Conservation (phyloP, 2,888 invertebrate species). For the Cephus nigrinus region DNA sequence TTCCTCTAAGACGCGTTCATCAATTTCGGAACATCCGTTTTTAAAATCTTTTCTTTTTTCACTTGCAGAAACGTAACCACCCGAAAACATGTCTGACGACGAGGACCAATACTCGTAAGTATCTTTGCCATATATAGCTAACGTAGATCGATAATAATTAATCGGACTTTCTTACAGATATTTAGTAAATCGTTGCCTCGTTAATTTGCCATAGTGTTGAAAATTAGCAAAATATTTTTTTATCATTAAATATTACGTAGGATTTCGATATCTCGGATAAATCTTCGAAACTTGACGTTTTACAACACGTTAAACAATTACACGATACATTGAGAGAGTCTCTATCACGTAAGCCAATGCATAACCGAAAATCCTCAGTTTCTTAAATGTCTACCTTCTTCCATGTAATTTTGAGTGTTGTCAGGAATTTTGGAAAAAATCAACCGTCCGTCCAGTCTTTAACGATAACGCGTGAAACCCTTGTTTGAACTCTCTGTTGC, state of each 20-base stretch:
- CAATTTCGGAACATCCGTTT: neutral
- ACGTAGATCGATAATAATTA: neutral
- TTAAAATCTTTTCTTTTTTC: slow-evolving; percentile 31
- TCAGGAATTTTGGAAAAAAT: neutral
- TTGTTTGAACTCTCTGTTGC: neutral
- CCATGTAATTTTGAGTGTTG: neutral
- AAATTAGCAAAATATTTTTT: neutral
- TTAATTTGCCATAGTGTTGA: neutral
- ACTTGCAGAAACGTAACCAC: slow-evolving; percentile 73
- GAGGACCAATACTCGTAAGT: slow-evolving; percentile 95
- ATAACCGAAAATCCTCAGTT: neutral
- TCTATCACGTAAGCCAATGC: neutral
- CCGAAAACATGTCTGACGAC: slow-evolving; percentile 91
- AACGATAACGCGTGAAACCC: neutral
- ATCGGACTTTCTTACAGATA: neutral
- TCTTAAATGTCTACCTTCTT: neutral
- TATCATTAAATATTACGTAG: neutral
- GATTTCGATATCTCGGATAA: neutral
- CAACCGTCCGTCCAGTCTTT: neutral
- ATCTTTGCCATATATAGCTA: slow-evolving; percentile 34
- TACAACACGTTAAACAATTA: neutral
- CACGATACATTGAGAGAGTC: neutral
- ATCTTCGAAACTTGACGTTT: neutral
- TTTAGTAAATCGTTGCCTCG: neutral
- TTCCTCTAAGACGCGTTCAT: neutral